A percentile compares a stretch with the other conserved stretches of the same genome.
Evolutionary conservation across 2,888 invertebrate genomes (phyloP).

Genomic region (Oxyteleia sp.): DNA sequence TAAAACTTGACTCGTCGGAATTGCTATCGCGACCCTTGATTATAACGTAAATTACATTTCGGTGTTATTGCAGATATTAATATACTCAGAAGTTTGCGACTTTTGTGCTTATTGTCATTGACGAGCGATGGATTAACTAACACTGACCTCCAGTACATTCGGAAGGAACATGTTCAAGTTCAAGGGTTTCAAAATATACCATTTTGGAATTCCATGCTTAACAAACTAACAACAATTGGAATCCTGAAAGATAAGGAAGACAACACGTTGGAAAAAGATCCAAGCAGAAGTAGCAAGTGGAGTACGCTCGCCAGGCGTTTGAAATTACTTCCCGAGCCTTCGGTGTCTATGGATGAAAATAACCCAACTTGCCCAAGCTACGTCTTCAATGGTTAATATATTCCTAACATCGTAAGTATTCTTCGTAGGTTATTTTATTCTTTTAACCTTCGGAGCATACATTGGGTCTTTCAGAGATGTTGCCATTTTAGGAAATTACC

Average conservation of each 20-base stretch:
- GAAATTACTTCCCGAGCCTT: conserved; percentile 91
- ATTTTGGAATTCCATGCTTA: too few relatives aligned
- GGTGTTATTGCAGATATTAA: conserved; percentile 81
- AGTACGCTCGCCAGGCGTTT: conserved; percentile 87
- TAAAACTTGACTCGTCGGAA: too few relatives aligned
- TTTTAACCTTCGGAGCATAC: too few relatives aligned
- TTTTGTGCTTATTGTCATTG: conserved; percentile 94
- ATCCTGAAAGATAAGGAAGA: conserved; percentile 87
- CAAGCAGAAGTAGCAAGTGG: conserved; percentile 86
- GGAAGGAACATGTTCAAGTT: conserved; percentile 94
- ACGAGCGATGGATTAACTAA: conserved; percentile 92
- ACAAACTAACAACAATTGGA: conserved; percentile 92
- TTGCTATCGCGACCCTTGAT: too few relatives aligned
- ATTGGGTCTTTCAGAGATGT: too few relatives aligned
- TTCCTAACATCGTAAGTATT: conserved; percentile 90
- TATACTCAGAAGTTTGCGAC: conserved; percentile 88
- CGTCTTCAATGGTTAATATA: conserved; percentile 96
- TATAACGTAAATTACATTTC: too few relatives aligned
- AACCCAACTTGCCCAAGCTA: conserved; percentile 93
- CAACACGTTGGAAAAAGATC: conserved; percentile 83
- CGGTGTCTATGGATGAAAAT: conserved; percentile 90
- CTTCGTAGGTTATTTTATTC: too few relatives aligned
- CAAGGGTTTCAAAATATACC: conserved; percentile 95
- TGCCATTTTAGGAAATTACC: too few relatives aligned
- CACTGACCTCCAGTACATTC: conserved; percentile 91